phyloP scores from a whole-genome alignment of 2,113 vertebrate species.

The Ibidorhyncha struthersii region DNA sequence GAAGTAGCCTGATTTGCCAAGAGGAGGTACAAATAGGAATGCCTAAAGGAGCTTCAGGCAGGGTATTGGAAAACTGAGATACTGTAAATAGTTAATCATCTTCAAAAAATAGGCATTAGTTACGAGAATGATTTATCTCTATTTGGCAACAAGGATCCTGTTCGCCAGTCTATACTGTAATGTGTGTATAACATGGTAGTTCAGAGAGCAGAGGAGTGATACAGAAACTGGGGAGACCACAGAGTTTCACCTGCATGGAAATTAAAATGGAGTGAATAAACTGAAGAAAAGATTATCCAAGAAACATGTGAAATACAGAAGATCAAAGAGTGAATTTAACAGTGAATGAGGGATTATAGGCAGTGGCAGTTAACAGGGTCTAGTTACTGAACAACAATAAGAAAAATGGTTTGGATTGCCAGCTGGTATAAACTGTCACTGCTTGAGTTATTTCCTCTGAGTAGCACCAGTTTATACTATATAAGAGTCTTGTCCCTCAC shows the following conservation, averaged over 20 bases:
- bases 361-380: not conserved
- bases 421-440: not conserved
- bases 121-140: not conserved
- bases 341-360: not conserved
- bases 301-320: not conserved
- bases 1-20: not conserved
- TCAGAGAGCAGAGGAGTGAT: not conserved
- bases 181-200: fast-evolving
- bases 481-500: not conserved
- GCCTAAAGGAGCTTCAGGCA: not conserved
- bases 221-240: not conserved
- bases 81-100: not conserved
- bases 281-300: not conserved
- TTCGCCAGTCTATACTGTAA: not conserved
- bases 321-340: not conserved
- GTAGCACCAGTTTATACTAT: not conserved
- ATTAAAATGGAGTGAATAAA: not conserved
- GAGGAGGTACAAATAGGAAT: not conserved
- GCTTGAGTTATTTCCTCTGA: not conserved
- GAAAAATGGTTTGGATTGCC: not conserved
- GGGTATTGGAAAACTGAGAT: not conserved
- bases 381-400: not conserved
- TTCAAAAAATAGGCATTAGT: not conserved
- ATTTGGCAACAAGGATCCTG: not conserved
- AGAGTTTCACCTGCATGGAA: not conserved